Conservation (phyloP, 2,888 invertebrate genomes). For the Keiferia lycopersicella region DNA sequence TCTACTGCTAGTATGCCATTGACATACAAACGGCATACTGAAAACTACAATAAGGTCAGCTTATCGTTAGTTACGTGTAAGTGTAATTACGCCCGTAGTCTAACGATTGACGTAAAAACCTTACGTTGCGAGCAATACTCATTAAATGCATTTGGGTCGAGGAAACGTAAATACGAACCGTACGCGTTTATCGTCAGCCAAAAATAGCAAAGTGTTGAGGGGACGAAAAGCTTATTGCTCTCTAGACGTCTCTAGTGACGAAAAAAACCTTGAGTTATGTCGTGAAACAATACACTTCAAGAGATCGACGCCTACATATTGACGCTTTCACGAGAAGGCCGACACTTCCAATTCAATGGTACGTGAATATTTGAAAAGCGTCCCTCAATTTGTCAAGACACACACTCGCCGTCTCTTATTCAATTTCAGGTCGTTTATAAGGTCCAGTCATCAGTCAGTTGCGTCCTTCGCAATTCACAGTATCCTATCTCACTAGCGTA, state of each 20-base stretch:
- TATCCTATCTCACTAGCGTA: neutral
- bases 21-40: neutral
- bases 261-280: neutral
- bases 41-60: neutral
- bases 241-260: too few species aligned
- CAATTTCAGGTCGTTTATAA: constrained; percentile 7
- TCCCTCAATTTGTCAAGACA: constrained; percentile 11
- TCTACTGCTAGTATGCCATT: neutral
- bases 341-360: constrained; percentile 4
- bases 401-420: constrained; percentile 1
- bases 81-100: neutral
- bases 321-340: constrained; percentile 10
- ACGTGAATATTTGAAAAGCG: constrained; percentile 8
- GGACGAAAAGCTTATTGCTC: neutral
- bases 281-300: neutral
- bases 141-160: constrained; percentile 11
- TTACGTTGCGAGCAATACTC: constrained; percentile 5
- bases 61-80: neutral
- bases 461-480: neutral
- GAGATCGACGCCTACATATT: neutral
- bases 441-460: constrained; percentile 9
- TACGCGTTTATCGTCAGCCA: constrained; percentile 12
- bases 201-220: constrained; percentile 1
- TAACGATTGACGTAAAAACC: constrained; percentile 7
- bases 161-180: constrained; percentile 10